Percentiles rank a stretch among this genome's conserved stretches.
Evolutionary conservation across 2,888 invertebrate genomes (phyloP).

Genomic region (Morpho helenor): DNA sequence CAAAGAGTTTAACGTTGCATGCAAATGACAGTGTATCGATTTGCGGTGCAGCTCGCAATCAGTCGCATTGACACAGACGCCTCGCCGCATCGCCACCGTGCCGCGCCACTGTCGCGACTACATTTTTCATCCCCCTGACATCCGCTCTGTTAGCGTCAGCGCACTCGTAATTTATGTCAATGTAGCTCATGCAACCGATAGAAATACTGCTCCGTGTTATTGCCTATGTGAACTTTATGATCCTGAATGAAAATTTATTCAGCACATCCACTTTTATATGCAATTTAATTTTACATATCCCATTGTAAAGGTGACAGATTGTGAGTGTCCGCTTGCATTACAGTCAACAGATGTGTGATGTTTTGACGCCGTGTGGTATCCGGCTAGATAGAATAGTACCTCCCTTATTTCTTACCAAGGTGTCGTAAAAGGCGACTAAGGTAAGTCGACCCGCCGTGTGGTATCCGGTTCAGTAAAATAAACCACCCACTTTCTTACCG

Average conservation of each 20-base stretch:
- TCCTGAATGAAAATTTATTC: constrained; percentile 14
- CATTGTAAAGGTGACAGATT: background rate
- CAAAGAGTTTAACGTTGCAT: constrained; percentile 28
- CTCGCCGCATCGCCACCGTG: constrained; percentile 23
- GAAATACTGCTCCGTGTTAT: constrained; percentile 29
- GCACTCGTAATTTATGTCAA: constrained; percentile 37
- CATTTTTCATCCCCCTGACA: constrained; percentile 41
- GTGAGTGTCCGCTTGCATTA: background rate
- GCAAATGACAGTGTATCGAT: constrained; percentile 37
- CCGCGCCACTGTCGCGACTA: constrained; percentile 33
- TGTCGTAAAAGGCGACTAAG: too few relatives aligned
- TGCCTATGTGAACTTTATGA: constrained; percentile 21
- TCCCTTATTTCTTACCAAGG: too few relatives aligned
- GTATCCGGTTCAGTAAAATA: too few relatives aligned
- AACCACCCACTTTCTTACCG: too few relatives aligned
- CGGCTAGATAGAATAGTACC: too few relatives aligned
- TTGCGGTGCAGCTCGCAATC: constrained; percentile 34
- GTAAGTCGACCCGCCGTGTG: too few relatives aligned
- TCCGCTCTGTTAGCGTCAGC: constrained; percentile 37
- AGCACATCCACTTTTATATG: background rate
- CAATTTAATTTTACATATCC: background rate
- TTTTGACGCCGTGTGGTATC: too few relatives aligned
- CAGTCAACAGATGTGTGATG: too few relatives aligned
- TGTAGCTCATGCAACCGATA: constrained; percentile 31
- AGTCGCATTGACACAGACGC: constrained; percentile 34